Conservation (phyloP, 2,797 vertebrate genomes). For the Cichlasoma orientale region DNA sequence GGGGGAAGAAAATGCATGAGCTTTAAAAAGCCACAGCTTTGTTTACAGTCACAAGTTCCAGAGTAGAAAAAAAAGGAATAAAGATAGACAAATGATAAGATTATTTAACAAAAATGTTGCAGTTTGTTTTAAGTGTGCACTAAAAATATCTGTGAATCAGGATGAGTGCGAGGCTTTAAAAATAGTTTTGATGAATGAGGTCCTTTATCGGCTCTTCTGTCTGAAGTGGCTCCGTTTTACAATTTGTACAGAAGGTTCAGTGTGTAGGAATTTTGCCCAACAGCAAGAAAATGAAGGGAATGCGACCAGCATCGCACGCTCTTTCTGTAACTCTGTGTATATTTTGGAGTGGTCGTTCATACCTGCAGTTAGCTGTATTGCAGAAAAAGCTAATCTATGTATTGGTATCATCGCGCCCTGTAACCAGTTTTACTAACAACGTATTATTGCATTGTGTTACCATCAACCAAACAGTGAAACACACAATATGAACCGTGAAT, state of each 20-base stretch:
- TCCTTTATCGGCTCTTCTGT: not conserved
- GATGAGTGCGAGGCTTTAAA: not conserved
- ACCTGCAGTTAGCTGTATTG: not conserved
- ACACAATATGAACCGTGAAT: not conserved
- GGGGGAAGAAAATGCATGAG: not conserved
- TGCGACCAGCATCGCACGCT: not conserved
- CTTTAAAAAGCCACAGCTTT: conserved; percentile 29
- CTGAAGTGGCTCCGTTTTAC: not conserved
- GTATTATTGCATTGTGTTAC: not conserved
- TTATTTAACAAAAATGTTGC: not conserved
- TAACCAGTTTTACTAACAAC: not conserved
- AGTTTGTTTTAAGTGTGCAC: not conserved
- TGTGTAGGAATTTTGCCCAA: not conserved
- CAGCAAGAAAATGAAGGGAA: conserved; percentile 1
- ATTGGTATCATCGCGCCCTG: not conserved
- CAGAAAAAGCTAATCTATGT: not conserved
- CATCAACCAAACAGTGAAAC: not conserved
- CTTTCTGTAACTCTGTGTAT: not conserved
- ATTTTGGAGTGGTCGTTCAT: not conserved
- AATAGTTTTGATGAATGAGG: not conserved
- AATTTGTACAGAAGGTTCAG: conserved; percentile 7
- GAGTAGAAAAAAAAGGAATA: not conserved
- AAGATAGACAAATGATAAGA: not conserved
- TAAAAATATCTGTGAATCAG: not conserved
- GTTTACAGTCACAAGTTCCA: conserved; percentile 8